phyloP scores from a whole-genome alignment of 92 coral and sea anemone species.

The Scolanthus callimorphus region DNA sequence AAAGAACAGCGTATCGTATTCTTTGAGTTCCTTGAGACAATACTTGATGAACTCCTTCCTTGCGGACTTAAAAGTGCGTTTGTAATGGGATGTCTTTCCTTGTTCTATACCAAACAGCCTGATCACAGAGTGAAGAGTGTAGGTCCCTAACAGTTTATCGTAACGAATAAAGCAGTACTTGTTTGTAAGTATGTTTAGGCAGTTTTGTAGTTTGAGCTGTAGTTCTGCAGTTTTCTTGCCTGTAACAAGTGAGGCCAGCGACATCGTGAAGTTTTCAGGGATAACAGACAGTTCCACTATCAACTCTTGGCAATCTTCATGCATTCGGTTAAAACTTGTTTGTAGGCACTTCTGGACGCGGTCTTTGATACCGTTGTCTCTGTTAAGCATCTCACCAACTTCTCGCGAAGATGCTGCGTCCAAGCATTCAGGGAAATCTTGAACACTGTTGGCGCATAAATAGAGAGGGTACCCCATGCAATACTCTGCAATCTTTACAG shows the following conservation, averaged over 20 bases:
- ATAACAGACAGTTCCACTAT: constrained; percentile 34
- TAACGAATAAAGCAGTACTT: constrained; percentile 23
- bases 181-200: not conserved
- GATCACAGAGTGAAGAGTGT: constrained; percentile 18
- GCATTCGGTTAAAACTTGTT: constrained; percentile 14
- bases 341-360: constrained; percentile 15
- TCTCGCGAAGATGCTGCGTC: constrained; percentile 9
- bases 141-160: not conserved
- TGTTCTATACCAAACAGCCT: constrained; percentile 12
- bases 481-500: constrained; percentile 5
- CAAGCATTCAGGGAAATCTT: not conserved
- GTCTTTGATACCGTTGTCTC: not conserved
- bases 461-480: constrained; percentile 37
- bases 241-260: constrained; percentile 11
- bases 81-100: not conserved
- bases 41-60: not conserved
- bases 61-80: not conserved
- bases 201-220: not conserved
- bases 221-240: not conserved
- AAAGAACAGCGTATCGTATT: constrained; percentile 13
- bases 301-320: constrained; percentile 1
- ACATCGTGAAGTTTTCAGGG: constrained; percentile 18
- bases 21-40: not conserved
- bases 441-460: constrained; percentile 11
- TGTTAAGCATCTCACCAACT: constrained; percentile 1